A percentile compares a stretch with the other conserved stretches of the same genome.
Conservation (phyloP, 2,888 invertebrate species). For the Apotomis turbidana region DNA sequence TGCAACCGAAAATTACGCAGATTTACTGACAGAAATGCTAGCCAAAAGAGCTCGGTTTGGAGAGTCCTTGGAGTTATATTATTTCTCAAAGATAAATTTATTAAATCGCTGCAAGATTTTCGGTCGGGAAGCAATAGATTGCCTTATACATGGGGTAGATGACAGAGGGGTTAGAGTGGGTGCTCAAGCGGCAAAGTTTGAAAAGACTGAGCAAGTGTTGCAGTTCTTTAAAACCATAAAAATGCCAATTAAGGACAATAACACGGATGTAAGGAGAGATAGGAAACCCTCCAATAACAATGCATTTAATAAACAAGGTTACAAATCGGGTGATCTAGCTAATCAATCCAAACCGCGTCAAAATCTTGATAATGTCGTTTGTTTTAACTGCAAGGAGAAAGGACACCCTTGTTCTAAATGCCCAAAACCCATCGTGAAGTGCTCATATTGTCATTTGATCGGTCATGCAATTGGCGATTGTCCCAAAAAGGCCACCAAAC, state of each 20-base stretch:
- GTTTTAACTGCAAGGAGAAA: slow-evolving; percentile 41
- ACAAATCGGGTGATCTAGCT: no score
- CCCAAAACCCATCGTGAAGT: slow-evolving; percentile 20
- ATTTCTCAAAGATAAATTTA: slow-evolving; percentile 22
- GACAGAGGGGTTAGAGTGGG: slow-evolving; percentile 1
- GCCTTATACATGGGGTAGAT: slow-evolving; percentile 1
- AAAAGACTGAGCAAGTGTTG: neutral
- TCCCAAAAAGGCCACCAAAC: neutral
- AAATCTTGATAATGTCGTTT: neutral
- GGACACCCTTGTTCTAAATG: slow-evolving; percentile 35
- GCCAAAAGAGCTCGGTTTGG: neutral
- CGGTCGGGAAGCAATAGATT: neutral
- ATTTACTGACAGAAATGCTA: slow-evolving; percentile 24
- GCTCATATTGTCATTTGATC: neutral
- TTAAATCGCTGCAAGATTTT: neutral
- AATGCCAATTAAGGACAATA: no score
- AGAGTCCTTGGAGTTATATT: slow-evolving; percentile 21
- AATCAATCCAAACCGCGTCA: neutral
- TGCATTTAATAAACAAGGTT: no score
- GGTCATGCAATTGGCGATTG: neutral
- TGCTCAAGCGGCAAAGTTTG: neutral
- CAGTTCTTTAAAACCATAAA: no score
- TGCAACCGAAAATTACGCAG: slow-evolving; percentile 21
- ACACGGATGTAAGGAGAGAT: neutral
- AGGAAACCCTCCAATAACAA: neutral